Conservation (phyloP, 2,797 vertebrate genomes). For the Mus spretus region DNA sequence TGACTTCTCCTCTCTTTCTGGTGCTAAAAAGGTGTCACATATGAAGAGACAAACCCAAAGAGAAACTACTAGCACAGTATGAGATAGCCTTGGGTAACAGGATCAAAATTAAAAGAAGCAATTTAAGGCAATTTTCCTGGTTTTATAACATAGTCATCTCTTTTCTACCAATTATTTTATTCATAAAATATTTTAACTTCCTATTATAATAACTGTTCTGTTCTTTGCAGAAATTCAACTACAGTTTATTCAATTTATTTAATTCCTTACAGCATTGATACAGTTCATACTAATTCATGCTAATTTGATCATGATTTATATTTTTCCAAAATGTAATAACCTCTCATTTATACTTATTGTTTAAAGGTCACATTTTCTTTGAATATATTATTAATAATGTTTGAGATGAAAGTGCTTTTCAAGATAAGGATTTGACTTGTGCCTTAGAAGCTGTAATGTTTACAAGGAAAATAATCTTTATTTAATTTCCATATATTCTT, state of each 20-base stretch:
- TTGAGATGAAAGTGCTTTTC: slow-evolving; percentile 29
- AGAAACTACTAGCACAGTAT: not conserved
- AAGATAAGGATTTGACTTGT: slow-evolving; percentile 19
- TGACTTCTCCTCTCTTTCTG: not conserved
- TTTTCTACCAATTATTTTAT: not conserved
- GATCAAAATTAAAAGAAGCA: not conserved
- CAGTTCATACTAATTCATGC: slow-evolving; percentile 53
- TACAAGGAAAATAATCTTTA: not conserved
- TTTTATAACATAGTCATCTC: not conserved
- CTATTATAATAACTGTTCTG: not conserved
- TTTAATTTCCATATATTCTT: slow-evolving; percentile 40
- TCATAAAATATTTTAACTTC: slow-evolving; percentile 4
- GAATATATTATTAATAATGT: slow-evolving; percentile 7
- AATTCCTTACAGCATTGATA: slow-evolving; percentile 12
- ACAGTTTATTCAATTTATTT: slow-evolving; percentile 35
- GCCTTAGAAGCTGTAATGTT: not conserved
- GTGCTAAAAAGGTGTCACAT: not conserved
- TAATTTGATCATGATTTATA: slow-evolving; percentile 52
- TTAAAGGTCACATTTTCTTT: slow-evolving; percentile 24
- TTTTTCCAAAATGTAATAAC: slow-evolving; percentile 51
- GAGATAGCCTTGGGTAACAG: not conserved
- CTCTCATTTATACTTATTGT: slow-evolving; percentile 52
- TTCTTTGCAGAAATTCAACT: slow-evolving; percentile 42
- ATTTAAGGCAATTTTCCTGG: not conserved
- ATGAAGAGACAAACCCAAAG: not conserved